Conservation (phyloP, 2,797 vertebrate genomes). For the Falco columbarius region DNA sequence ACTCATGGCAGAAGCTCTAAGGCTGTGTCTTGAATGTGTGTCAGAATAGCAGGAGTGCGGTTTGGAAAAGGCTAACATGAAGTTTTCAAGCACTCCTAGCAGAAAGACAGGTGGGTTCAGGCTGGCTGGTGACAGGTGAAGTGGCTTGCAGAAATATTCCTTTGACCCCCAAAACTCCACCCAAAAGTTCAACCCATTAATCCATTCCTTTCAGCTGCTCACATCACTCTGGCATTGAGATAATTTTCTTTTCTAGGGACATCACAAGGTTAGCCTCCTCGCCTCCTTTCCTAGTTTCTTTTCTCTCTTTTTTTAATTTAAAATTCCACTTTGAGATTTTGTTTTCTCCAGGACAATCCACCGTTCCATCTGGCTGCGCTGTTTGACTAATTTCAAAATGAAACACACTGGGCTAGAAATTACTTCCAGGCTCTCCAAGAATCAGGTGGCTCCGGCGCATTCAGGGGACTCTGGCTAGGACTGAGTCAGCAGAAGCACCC, state of each 20-base stretch:
- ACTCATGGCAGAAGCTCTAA: background rate
- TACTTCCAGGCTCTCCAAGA: conserved; percentile 40
- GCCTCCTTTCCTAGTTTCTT: background rate
- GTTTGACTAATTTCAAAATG: conserved; percentile 4
- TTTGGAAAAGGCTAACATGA: background rate
- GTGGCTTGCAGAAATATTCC: background rate
- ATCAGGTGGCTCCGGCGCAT: background rate
- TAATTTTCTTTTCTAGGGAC: background rate
- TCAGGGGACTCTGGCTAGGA: background rate
- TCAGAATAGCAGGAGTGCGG: background rate
- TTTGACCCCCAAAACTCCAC: background rate
- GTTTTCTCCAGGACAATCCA: background rate
- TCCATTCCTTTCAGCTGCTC: background rate
- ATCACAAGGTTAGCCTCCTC: background rate
- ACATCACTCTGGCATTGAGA: background rate
- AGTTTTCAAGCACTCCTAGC: background rate
- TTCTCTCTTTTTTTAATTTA: background rate
- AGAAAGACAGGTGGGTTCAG: background rate
- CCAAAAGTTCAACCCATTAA: background rate
- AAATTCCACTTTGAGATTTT: background rate
- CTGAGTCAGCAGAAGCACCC: conserved; percentile 50
- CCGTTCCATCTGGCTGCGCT: background rate
- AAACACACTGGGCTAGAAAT: conserved; percentile 23
- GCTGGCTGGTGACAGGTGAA: background rate
- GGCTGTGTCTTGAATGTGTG: background rate